Conservation (phyloP, 2,797 vertebrate species). For the Eulemur mongoz region DNA sequence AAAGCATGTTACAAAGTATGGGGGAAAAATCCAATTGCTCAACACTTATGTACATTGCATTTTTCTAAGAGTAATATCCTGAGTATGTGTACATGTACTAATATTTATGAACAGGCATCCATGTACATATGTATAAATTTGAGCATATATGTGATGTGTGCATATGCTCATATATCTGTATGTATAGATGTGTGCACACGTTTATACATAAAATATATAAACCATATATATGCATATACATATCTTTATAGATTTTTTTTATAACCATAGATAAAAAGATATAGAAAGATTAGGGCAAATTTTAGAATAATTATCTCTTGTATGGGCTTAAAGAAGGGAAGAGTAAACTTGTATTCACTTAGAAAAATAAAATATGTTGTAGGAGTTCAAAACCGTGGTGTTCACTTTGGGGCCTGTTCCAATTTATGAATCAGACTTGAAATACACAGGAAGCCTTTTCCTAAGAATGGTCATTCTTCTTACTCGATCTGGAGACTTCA, state of each 20-base stretch:
- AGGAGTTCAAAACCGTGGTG: neutral
- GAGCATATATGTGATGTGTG: fast-evolving
- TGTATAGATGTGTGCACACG: no score
- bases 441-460: fast-evolving
- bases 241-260: neutral
- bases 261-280: neutral
- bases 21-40: neutral
- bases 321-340: neutral
- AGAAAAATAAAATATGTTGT: neutral
- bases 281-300: neutral
- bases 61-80: neutral
- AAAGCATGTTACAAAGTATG: neutral
- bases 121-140: fast-evolving
- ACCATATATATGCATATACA: no score
- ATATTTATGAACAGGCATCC: neutral
- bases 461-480: neutral
- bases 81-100: fast-evolving
- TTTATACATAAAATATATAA: neutral
- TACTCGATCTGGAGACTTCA: no score
- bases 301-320: neutral
- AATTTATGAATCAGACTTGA: neutral
- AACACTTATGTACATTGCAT: no score
- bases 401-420: neutral
- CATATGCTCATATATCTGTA: fast-evolving
- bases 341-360: neutral